Evolutionary conservation across 2,797 vertebrate species (phyloP).

Genomic region (Arctocebus calabarensis): DNA sequence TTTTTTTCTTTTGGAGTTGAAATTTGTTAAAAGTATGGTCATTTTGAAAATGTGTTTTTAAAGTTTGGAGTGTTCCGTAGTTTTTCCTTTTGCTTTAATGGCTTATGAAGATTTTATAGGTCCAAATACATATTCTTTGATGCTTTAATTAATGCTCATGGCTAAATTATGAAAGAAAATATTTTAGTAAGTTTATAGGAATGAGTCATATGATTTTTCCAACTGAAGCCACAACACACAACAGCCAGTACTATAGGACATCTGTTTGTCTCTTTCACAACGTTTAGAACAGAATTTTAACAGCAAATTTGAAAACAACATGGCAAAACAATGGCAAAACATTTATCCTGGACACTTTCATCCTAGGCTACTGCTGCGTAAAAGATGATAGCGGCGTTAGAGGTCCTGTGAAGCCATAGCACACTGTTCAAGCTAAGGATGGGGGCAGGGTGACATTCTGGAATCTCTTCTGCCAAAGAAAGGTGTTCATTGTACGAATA

Average conservation of each 20-base stretch:
- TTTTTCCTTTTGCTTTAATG: conserved; percentile 56
- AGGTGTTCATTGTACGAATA: not conserved
- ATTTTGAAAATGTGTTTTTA: conserved; percentile 70
- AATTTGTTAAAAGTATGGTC: conserved; percentile 23
- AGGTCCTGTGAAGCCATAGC: fast-evolving
- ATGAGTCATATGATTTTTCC: conserved; percentile 50
- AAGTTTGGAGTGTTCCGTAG: conserved; percentile 45
- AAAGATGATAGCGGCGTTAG: not conserved
- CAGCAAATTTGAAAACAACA: conserved; percentile 48
- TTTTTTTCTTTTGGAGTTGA: conserved; percentile 52
- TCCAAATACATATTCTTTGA: conserved; percentile 76
- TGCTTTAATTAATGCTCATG: conserved; percentile 72
- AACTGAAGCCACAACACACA: conserved; percentile 46
- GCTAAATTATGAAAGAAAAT: conserved; percentile 79
- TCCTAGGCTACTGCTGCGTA: not conserved
- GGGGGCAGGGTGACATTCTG: not conserved
- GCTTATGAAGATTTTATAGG: conserved; percentile 68
- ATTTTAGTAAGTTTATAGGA: conserved; percentile 58
- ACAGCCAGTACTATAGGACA: not conserved
- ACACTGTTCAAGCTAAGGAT: not conserved
- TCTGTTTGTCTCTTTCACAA: conserved; percentile 61
- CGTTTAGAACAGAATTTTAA: not conserved
- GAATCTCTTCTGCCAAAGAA: not conserved
- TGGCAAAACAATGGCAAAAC: not conserved
- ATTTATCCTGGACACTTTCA: not conserved